phyloP scores from a whole-genome alignment of 2,797 vertebrate genomes.

The Bufotes viridis region DNA sequence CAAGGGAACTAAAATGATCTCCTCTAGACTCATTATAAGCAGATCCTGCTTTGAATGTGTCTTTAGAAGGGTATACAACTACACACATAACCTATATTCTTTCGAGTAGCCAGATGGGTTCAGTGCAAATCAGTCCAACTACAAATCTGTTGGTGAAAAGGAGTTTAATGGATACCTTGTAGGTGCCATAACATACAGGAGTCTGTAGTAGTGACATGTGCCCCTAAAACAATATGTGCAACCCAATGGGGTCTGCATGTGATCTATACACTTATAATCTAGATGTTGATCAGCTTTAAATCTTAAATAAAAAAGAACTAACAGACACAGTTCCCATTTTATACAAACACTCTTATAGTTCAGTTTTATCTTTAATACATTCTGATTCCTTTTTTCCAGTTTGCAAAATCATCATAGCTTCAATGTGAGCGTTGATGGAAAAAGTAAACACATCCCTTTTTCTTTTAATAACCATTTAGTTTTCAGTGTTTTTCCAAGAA shows the following conservation, averaged over 20 bases:
- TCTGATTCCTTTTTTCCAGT: background rate
- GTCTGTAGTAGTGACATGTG: background rate
- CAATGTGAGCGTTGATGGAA: background rate
- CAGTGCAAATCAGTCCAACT: background rate
- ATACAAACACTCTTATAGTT: background rate
- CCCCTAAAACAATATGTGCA: background rate
- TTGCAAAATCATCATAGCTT: background rate
- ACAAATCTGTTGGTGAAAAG: background rate
- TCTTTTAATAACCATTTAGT: slow-evolving; percentile 1
- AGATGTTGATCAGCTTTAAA: background rate
- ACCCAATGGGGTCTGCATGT: background rate
- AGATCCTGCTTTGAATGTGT: background rate
- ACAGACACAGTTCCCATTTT: background rate
- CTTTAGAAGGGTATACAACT: background rate
- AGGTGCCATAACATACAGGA: background rate
- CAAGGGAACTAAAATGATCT: background rate
- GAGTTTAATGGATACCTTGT: background rate
- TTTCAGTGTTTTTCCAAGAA: slow-evolving; percentile 2
- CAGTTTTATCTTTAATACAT: background rate
- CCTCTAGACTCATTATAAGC: background rate
- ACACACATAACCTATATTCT: background rate
- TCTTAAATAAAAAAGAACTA: background rate
- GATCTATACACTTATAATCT: background rate
- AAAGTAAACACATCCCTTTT: background rate
- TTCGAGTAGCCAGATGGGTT: background rate